Base-by-base conservation (phyloP, 2,888 invertebrate genomes). In the Noctua pronuba region DNA sequence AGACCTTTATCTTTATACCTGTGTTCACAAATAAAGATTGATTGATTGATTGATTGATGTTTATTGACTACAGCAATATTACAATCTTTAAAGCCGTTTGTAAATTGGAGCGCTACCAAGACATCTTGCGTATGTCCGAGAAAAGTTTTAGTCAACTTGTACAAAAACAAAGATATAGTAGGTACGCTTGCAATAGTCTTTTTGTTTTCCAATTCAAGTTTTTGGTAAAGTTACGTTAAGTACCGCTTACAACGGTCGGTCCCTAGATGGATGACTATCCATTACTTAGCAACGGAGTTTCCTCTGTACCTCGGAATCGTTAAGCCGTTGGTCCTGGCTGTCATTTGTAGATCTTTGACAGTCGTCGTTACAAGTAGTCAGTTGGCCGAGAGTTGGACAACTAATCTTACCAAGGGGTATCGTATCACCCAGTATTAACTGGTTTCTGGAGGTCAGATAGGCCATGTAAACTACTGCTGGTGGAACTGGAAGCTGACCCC, bases 91-190 rank as follows among this genome's bases (percentile, higher is more conserved):
- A 66, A 71, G 13, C 13, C 67, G 52, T 77, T 73, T 70, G 62
- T 46, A 35, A 66, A 60, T 81, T 73, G 70, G 73, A 77, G 24
- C 28, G 21, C 44, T 73, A 81, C 66, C 67, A 82, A 80, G 16
- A 16, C 31, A 66, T 67, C 35, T 13, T 28, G n/a, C 18, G 6
- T 79, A 1, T 58, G 31, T 44, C 41, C 8, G 18, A 16, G 2
- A 21, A 60, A 64, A 49, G 28, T 68, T 80, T 68, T 71, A 58
- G 62, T 68, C 4, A 67, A 46, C 24, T 41, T 18, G 24, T 80
- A 71, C 49, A 66, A 49, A 46, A 35, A 58, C 11, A 44, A 35
- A 62, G 5, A 60, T 46, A 3, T 46, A 31, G 7, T 71, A 69
- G 21, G 28, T 55, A 69, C 24, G 16, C 21, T 49, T 13, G 31